A percentile compares a stretch with the other conserved stretches of the same genome.
Conservation (phyloP, 2,888 invertebrate genomes). For the Myathropa florea region DNA sequence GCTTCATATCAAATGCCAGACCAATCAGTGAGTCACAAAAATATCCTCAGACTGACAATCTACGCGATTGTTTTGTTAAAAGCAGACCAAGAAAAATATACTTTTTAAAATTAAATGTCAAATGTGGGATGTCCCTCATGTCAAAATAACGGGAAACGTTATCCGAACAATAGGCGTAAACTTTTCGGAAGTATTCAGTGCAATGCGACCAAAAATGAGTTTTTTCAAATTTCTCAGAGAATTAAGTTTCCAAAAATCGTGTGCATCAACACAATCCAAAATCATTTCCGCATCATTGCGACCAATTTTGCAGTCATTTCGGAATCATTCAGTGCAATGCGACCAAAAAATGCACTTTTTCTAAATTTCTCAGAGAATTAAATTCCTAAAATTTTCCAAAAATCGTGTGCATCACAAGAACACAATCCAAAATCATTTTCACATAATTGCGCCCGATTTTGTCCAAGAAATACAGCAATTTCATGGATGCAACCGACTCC, state of each 20-base stretch:
- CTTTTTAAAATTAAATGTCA: no score
- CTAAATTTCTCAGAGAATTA: neutral
- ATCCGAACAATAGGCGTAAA: no score
- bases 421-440: neutral
- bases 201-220: neutral
- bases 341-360: neutral
- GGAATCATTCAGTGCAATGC: no score
- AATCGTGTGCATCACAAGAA: neutral
- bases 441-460: neutral
- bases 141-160: no score
- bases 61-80: no score
- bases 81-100: no score
- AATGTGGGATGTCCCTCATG: no score
- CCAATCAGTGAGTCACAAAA: no score
- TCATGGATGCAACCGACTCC: slow-evolving; percentile 14
- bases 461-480: neutral
- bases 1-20: no score
- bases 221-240: neutral
- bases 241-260: neutral
- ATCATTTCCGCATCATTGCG: neutral
- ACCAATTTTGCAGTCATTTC: neutral
- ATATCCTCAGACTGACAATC: no score
- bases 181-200: no score
- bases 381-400: neutral
- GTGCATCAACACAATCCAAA: neutral